Evolutionary conservation across 1,140 invertebrate species (phyloP), one percentile per base, ranked within the genome.

Genomic region (Philotrypesis tridentata): DNA sequence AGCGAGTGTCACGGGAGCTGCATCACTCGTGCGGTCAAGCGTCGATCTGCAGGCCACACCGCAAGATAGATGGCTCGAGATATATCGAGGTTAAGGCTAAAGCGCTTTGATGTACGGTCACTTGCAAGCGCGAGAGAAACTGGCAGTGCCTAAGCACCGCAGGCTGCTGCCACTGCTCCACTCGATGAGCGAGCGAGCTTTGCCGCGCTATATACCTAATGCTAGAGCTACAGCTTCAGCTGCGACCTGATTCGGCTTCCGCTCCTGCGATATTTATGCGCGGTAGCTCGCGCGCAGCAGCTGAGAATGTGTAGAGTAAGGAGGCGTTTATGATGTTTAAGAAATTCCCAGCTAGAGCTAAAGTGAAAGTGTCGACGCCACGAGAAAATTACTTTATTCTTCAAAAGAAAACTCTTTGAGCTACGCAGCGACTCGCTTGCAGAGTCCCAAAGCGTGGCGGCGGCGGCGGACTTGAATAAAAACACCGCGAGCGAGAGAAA

Each of bases 11-110:
- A 55, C 48, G 21, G n/a, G 48, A 5, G 48, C 48, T 55, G 21
- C 48, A 55, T 55, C 48, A 21, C 48, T 55, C 61, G 25, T 25
- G 2, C 61, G 61, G 61, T 29, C 61, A 65, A 65, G 61, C 61
- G 61, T 17, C 61, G 27, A 65, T 65, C 61, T 25, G 23, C 61
- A 25, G 23, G 23, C 61, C 61, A 65, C 61, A 27, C 27, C 33
- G 17, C 71, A 48, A 67, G 29, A 74, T 68, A 67, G 79, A 83
- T 80, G 61, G 68, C 55, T 80, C 55, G 43, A 80, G 43, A 76
- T 80, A 79, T 65, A 83, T 81, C 76, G 83, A 81, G 83, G 79
- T 81, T 81, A 78, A 74, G 79, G 79, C 74, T 83, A 83, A 83
- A 77, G 72, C 25, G 72, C 79, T 81, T 84, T 79, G 79, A 84